phyloP scores from a whole-genome alignment of 2,797 vertebrate species.

The Momotus momota region DNA sequence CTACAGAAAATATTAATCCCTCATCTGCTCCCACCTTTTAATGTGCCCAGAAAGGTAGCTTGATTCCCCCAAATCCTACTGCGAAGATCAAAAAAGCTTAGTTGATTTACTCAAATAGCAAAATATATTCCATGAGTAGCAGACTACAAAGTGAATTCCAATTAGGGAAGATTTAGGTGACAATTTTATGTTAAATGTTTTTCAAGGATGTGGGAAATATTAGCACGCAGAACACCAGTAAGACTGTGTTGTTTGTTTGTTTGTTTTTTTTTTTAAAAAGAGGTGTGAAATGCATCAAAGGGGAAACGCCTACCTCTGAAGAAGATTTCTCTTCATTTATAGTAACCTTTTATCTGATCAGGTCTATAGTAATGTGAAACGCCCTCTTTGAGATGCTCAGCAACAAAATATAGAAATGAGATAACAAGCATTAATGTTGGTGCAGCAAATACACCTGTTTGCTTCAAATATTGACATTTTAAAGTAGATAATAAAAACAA shows the following conservation, averaged over 20 bases:
- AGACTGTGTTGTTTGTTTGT: not conserved
- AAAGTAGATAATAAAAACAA: not conserved
- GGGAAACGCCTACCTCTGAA: not conserved
- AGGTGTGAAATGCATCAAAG: not conserved
- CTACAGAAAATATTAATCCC: not conserved
- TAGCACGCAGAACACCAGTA: not conserved
- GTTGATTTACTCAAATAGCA: not conserved
- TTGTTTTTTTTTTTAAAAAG: too few relatives aligned
- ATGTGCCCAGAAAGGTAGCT: not conserved
- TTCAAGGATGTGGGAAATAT: not conserved
- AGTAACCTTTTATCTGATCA: not conserved
- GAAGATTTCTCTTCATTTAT: not conserved
- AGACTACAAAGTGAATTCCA: not conserved
- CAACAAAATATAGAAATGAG: not conserved
- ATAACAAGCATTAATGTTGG: not conserved
- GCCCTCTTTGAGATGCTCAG: not conserved
- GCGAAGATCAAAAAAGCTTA: not conserved
- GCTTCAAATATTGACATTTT: not conserved
- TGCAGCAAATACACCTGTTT: not conserved
- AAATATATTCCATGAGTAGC: not conserved
- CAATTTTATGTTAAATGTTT: not conserved
- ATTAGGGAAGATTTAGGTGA: not conserved
- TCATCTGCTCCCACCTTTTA: not conserved
- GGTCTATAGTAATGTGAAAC: not conserved
- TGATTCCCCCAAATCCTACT: not conserved